Conservation (phyloP, 2,797 vertebrate species). For the Danionella dracula region DNA sequence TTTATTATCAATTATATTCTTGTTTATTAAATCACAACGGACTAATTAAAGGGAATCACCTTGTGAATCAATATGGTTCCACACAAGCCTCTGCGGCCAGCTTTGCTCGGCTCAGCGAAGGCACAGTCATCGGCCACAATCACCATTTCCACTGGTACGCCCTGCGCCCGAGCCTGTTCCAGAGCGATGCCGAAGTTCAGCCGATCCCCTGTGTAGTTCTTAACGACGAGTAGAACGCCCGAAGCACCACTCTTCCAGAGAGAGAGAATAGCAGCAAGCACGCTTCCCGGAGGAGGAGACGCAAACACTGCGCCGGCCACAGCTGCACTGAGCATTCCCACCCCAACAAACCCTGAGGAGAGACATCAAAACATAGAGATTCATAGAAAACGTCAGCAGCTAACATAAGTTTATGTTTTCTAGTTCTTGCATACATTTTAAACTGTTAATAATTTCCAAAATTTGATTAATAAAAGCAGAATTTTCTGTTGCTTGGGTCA, state of each 20-base stretch:
- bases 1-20: no score
- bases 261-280: constrained; percentile 80
- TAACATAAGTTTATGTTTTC: no score
- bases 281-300: constrained; percentile 83
- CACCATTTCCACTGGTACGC: constrained; percentile 76
- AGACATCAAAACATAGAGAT: no score
- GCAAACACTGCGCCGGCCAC: constrained; percentile 86
- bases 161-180: constrained; percentile 78
- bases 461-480: no score
- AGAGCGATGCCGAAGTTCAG: constrained; percentile 90
- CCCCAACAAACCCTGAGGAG: constrained; percentile 79
- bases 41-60: no score
- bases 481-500: no score
- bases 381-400: no score
- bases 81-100: constrained; percentile 84
- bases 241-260: constrained; percentile 77
- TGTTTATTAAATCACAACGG: no score
- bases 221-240: constrained; percentile 85
- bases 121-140: constrained; percentile 87
- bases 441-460: no score
- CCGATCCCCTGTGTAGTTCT: constrained; percentile 95
- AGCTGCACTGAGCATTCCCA: constrained; percentile 87
- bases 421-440: no score
- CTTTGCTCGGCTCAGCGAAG: constrained; percentile 76
- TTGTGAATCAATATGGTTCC: constrained; percentile 90